Base-by-base conservation (phyloP, 37 sponge, comb jelly and placozoan species). In the Cladorhizidae sp. region DNA sequence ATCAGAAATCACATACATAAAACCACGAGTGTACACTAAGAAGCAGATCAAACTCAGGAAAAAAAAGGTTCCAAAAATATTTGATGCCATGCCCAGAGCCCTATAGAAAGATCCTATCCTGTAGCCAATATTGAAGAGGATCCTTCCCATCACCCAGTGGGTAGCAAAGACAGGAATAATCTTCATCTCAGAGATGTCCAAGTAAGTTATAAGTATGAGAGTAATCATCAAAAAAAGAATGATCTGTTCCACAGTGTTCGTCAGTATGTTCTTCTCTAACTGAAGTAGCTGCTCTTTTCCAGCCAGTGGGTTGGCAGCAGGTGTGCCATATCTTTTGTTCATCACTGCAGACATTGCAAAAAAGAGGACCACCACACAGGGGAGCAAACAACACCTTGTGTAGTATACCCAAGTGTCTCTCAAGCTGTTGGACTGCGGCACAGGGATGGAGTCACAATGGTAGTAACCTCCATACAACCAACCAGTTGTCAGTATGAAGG, bases 181-280 rank as follows among this genome's bases (percentile, higher is more conserved):
- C 74, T 83, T 86, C 91, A 86, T 82, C 55, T 82, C 83, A 3
- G 76, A 21, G 8, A 75, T 67, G 18, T 91, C 79, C 26, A 78
- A 51, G n/a, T 52, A 74, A 1, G 80, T 78, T 18, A 63, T 80
- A 1, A 83, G 67, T 0, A 76, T 52, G 14, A 86, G 52, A 1
- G 72, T 22, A 21, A 41, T 5, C 15, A 73, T 22, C 21, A 64
- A 22, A 36, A 73, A 78, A 21, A 86, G 23, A 3, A 62, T 8
- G 17, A 52, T 43, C 69, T 91, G 91, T 36, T 91, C 91, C 28
- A 86, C 29, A 21, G 91, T 86, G 71, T 91, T 91, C 31, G 38
- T 29, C 21, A 83, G 75, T 26, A 82, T 26, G 36, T 86, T 86
- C 75, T 86, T 86, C 55, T 76, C 38, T 35, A 72, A 1, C 36